Conservation (phyloP, 2,113 vertebrate genomes). For the Piaya cayana region DNA sequence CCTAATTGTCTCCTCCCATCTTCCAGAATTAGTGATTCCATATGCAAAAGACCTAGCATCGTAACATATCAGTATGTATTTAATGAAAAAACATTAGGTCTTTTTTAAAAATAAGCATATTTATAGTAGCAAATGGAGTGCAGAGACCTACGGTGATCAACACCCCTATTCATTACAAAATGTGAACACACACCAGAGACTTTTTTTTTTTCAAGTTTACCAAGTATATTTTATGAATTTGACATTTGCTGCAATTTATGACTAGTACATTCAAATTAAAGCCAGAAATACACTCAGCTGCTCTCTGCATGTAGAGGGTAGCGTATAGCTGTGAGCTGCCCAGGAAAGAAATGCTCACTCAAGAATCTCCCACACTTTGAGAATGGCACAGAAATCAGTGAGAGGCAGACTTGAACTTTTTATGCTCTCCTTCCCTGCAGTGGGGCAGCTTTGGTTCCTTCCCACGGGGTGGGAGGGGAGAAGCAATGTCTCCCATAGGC, state of each 20-base stretch:
- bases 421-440: not conserved
- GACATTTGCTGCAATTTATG: not conserved
- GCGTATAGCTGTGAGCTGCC: not conserved
- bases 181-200: not conserved
- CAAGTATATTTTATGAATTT: not conserved
- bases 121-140: not conserved
- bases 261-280: not conserved
- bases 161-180: not conserved
- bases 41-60: not conserved
- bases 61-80: not conserved
- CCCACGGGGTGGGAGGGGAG: not conserved
- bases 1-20: not conserved
- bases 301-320: not conserved
- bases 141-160: not conserved
- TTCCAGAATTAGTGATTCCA: not conserved
- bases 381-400: not conserved
- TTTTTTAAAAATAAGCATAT: not conserved
- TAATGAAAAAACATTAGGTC: not conserved
- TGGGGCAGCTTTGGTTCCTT: not conserved
- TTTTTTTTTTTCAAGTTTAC: not conserved
- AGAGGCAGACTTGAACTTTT: not conserved
- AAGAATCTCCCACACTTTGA: not conserved
- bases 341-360: not conserved
- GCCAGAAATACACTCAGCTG: not conserved
- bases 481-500: not conserved